Base-by-base conservation (phyloP, 2,113 vertebrate species). In the Cnemophilus loriae region DNA sequence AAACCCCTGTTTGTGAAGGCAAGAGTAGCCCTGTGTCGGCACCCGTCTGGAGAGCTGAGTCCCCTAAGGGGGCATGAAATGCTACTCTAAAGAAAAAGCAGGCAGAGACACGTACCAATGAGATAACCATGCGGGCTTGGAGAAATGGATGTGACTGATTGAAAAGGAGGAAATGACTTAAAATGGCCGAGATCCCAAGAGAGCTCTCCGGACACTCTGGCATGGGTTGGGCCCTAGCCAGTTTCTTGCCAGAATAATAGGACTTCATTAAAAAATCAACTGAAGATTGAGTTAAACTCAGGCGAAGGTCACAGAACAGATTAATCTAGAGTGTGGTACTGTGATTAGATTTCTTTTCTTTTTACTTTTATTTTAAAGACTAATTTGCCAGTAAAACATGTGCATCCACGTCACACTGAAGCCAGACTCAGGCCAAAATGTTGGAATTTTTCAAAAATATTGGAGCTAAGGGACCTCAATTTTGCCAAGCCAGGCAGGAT, bases 91-190 rank as follows among this genome's bases (percentile, higher is more conserved):
- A 60, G 64, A 56, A 75, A 87, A 84, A 64, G 89, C 91, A 89
- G 56, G 76, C 92, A 88, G 76, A 90, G 52, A 75, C 86, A 91
- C 0, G 20, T 26, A 81, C 39, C 64, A 42, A 18, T 39, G 89
- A 83, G 63, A 90, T 13, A 95, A 82, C 60, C 2, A 0, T 39
- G 61, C 0, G 0, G 59, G 53, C 84, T 52, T 2, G 1, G 86
- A 93, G 73, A 59, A 94, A 87, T 82, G 49, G 74, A 89, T 95
- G 74, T 4, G 16, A 89, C 84, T 76, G 70, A 87, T 74, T 73
- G 63, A 91, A 93, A 95, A 96, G 93, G 87, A 96, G 94, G 87
- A 95, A 94, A 94, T 89, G 10, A 94, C 74, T 91, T 93, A 85
- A 96, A 94, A 96, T 91, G 91, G 89, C 93, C 2, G 67, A 85